Percentiles rank a stretch among this genome's conserved stretches.
Conservation (phyloP, 2,113 vertebrate genomes). For the Bombycilla garrulus region DNA sequence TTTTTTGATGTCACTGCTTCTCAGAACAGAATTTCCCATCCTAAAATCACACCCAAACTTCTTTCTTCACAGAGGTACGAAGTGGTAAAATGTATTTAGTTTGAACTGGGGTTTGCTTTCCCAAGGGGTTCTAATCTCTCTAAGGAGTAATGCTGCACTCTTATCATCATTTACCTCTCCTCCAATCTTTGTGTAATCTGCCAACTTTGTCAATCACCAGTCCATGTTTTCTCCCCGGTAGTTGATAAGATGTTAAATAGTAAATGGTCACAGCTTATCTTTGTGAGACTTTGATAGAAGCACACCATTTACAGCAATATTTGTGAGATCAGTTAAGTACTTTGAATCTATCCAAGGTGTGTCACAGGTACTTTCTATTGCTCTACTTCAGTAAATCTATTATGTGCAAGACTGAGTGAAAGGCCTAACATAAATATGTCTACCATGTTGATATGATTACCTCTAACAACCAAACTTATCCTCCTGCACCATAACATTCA, state of each 20-base stretch:
- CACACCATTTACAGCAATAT: background rate
- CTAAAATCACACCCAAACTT: background rate
- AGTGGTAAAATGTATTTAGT: background rate
- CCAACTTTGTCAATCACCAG: conserved; percentile 40
- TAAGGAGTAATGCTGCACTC: background rate
- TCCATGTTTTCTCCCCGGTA: background rate
- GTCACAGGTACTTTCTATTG: background rate
- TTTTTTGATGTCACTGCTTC: background rate
- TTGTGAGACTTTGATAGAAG: conserved; percentile 1
- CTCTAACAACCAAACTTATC: background rate
- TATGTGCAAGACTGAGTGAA: background rate
- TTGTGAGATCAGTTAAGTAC: conserved; percentile 3
- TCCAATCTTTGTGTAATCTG: conserved; percentile 28
- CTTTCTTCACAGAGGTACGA: background rate
- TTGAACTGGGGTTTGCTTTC: background rate
- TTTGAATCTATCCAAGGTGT: background rate
- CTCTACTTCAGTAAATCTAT: background rate
- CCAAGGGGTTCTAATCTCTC: conserved; percentile 14
- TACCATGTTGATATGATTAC: background rate
- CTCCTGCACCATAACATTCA: background rate
- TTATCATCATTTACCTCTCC: conserved; percentile 2
- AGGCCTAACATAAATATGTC: background rate
- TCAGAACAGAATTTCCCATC: background rate
- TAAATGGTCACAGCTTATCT: conserved; percentile 23
- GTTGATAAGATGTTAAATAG: conserved; percentile 34